These are phyloP conservation scores for Calyptommatus sinebrachiatus DNA, from an alignment of 2,113 vertebrate species.

Conservation along the genomic window DNA sequence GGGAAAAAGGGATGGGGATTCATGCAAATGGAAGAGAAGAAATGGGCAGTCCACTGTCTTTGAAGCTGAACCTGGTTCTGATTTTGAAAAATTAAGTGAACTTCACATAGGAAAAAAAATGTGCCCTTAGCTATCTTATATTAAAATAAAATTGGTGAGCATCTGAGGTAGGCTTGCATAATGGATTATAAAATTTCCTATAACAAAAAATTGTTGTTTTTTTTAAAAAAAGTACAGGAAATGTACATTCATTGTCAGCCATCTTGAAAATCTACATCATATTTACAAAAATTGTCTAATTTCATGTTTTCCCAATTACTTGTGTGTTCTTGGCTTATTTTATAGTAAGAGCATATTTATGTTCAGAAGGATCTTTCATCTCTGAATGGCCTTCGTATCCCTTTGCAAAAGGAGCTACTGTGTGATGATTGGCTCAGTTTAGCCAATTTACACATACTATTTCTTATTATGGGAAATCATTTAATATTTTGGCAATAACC, in stretches of 20 bases:
- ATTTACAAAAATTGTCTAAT: not conserved
- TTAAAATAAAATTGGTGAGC: too few relatives aligned
- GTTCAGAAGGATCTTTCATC: not conserved
- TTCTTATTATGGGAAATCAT: not conserved
- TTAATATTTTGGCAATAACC: too few relatives aligned
- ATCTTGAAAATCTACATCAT: not conserved
- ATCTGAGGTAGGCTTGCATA: too few relatives aligned
- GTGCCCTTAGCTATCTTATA: too few relatives aligned
- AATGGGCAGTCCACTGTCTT: too few relatives aligned
- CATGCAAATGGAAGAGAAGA: too few relatives aligned
- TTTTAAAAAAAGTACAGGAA: not conserved
- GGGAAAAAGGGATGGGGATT: too few relatives aligned
- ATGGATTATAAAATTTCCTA: too few relatives aligned
- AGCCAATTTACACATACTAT: not conserved
- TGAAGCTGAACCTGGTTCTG: too few relatives aligned
- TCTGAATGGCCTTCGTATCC: not conserved
- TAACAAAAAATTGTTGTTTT: too few relatives aligned
- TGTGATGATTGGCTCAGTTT: not conserved
- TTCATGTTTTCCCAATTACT: not conserved
- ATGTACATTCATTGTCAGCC: not conserved
- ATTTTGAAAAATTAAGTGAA: too few relatives aligned
- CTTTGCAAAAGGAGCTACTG: not conserved
- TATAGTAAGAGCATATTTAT: not conserved
- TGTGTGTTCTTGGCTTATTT: not conserved
- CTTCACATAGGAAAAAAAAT: too few relatives aligned